phyloP scores from a whole-genome alignment of 2,797 vertebrate genomes.

The Rhodeus uyekii region DNA sequence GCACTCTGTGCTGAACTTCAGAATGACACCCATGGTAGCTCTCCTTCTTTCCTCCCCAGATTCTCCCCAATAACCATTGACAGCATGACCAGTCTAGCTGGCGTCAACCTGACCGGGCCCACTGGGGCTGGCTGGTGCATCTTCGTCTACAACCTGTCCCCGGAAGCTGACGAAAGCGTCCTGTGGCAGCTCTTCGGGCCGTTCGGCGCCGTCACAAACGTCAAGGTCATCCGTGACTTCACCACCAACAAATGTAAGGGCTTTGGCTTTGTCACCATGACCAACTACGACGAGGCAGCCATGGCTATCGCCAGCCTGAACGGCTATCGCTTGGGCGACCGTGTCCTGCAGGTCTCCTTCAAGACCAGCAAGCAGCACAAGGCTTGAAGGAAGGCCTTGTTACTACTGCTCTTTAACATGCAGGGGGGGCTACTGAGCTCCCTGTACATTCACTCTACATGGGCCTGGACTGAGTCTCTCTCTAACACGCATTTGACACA shows the following conservation, averaged over 20 bases:
- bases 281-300: slow-evolving; percentile 98
- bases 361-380: slow-evolving; percentile 99
- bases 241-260: slow-evolving; percentile 99
- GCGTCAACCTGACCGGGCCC: slow-evolving; percentile 88
- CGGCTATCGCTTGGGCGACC: slow-evolving; percentile 93
- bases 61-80: slow-evolving; percentile 97
- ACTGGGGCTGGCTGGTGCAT: slow-evolving; percentile 94
- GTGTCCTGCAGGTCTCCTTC: slow-evolving; percentile 98
- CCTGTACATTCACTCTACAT: slow-evolving; percentile 78
- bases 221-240: slow-evolving; percentile 97
- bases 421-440: slow-evolving; percentile 71
- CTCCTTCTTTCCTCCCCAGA: slow-evolving; percentile 93
- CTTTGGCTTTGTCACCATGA: slow-evolving; percentile 98
- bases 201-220: slow-evolving; percentile 95
- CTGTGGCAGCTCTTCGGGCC: slow-evolving; percentile 99
- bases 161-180: slow-evolving; percentile 94
- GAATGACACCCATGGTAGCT: slow-evolving; percentile 98
- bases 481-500: slow-evolving; percentile 69
- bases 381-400: slow-evolving; percentile 80
- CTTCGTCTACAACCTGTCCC: slow-evolving; percentile 98
- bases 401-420: slow-evolving; percentile 70
- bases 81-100: slow-evolving; percentile 93
- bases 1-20: slow-evolving; percentile 78
- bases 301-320: slow-evolving; percentile 98
- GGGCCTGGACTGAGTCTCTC: slow-evolving; percentile 84